These are phyloP conservation scores for Craseonycteris thonglongyai DNA, from an alignment of 2,113 vertebrate genomes.

Conservation along the genomic window DNA sequence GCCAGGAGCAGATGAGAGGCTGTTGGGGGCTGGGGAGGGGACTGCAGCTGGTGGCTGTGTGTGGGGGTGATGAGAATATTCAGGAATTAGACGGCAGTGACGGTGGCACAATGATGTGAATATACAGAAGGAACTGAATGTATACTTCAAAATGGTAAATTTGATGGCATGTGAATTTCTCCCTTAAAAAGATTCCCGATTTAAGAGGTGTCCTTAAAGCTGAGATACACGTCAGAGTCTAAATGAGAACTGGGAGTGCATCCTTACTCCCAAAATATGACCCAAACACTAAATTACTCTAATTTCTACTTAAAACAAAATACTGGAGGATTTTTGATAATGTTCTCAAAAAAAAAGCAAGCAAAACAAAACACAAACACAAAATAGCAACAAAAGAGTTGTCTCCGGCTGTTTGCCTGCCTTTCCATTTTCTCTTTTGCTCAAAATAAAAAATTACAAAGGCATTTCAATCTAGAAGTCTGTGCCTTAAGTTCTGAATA, in stretches of 20 bases:
- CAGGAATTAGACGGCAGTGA: background rate
- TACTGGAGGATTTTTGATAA: background rate
- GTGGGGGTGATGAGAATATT: background rate
- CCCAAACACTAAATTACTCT: too few species aligned
- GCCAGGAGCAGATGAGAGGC: fast-evolving
- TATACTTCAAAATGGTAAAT: background rate
- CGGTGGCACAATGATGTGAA: fast-evolving
- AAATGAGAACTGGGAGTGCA: background rate
- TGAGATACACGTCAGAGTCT: background rate
- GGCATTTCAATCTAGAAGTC: background rate
- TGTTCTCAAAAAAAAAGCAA: background rate
- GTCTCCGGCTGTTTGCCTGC: background rate
- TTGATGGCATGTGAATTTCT: background rate
- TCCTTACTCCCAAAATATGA: background rate
- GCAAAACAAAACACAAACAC: background rate
- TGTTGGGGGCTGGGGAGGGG: background rate
- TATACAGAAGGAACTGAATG: background rate
- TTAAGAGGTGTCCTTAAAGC: background rate
- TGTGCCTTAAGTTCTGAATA: fast-evolving
- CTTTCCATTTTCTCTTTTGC: background rate
- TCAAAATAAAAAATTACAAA: background rate
- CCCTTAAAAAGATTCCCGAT: background rate
- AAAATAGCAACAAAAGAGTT: background rate
- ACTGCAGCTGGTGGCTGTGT: background rate
- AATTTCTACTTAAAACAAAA: background rate